phyloP scores from a whole-genome alignment of 2,113 vertebrate genomes.

The Perca fluviatilis region DNA sequence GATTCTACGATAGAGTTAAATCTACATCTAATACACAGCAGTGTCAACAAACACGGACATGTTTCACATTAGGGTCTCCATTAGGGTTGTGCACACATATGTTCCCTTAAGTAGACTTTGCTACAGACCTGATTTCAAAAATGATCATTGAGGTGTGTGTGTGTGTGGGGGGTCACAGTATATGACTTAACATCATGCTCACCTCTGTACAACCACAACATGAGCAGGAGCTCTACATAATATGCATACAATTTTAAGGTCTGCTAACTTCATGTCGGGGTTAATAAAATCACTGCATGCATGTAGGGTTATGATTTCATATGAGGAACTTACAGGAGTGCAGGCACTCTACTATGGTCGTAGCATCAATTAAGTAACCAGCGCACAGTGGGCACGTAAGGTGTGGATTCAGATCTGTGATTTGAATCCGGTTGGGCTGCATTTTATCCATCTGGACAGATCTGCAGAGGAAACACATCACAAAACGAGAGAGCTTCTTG shows the following conservation, averaged over 20 bases:
- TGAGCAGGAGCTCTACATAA: neutral
- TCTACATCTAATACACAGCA: neutral
- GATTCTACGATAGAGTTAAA: neutral
- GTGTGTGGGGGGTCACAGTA: neutral
- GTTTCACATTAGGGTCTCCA: neutral
- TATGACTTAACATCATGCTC: neutral
- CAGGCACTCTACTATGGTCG: conserved; percentile 95
- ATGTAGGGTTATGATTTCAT: neutral
- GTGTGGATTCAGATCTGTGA: conserved; percentile 84
- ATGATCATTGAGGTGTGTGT: neutral
- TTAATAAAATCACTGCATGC: conserved; percentile 1
- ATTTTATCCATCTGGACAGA: conserved; percentile 83
- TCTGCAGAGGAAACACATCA: conserved; percentile 60
- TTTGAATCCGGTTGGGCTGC: conserved; percentile 86
- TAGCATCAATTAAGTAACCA: conserved; percentile 95
- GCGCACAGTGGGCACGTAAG: conserved; percentile 90
- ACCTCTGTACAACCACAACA: neutral
- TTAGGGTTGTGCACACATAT: neutral
- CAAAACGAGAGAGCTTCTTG: conserved; percentile 23
- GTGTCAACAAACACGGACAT: neutral
- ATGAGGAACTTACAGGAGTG: conserved; percentile 91
- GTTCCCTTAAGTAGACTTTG: neutral
- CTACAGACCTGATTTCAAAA: neutral
- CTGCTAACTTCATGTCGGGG: neutral
- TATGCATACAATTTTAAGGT: neutral